Conservation (phyloP, 2,888 invertebrate species). For the Keiferia lycopersicella region DNA sequence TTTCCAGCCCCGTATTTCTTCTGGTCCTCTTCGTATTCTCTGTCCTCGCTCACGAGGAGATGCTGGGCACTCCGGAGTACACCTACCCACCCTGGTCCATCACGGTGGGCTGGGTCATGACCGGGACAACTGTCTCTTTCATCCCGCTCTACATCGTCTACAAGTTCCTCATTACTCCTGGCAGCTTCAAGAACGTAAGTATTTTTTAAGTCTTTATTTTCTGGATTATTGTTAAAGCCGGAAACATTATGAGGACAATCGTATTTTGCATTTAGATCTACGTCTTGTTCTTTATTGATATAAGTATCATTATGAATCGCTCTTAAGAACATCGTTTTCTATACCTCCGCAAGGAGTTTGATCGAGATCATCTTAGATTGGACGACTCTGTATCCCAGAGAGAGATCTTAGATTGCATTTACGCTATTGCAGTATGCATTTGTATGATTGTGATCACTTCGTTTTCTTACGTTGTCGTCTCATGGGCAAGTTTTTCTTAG, state of each 20-base stretch:
- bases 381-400: too few species aligned
- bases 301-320: too few species aligned
- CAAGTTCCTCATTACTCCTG: constrained; percentile 86
- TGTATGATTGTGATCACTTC: too few species aligned
- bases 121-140: constrained; percentile 91
- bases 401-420: too few species aligned
- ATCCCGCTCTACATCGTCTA: constrained; percentile 93
- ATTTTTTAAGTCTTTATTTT: constrained; percentile 18
- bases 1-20: constrained; percentile 89
- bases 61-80: constrained; percentile 86
- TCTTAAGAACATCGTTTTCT: too few species aligned
- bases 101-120: constrained; percentile 90
- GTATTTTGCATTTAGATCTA: too few species aligned
- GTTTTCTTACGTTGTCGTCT: too few species aligned
- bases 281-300: too few species aligned
- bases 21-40: constrained; percentile 93
- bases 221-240: neutral
- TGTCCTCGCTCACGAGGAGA: constrained; percentile 89
- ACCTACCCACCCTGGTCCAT: constrained; percentile 91
- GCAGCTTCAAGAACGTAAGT: constrained; percentile 65
- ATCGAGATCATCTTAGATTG: too few species aligned
- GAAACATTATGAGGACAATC: neutral
- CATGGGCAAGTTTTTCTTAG: too few species aligned
- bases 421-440: too few species aligned
- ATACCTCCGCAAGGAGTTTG: too few species aligned